Evolutionary conservation across 2,113 vertebrate genomes (phyloP).

Genomic region (Geothlypis trichas): DNA sequence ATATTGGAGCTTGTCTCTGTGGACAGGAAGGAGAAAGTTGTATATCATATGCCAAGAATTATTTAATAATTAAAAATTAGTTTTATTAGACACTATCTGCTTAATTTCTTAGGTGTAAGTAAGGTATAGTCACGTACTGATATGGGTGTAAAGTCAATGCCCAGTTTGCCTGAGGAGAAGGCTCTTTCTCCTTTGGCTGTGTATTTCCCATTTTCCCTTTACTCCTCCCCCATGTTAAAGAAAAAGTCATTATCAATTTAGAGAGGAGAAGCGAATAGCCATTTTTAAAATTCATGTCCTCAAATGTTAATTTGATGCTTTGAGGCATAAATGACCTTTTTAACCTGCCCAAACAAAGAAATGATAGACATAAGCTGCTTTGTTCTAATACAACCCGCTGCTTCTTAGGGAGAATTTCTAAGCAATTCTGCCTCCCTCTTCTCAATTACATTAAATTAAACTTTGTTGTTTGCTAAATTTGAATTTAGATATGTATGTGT

Average conservation of each 20-base stretch:
- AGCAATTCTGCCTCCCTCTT: conserved; percentile 62
- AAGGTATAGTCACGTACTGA: conserved; percentile 11
- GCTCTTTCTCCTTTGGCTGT: background rate
- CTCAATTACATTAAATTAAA: conserved; percentile 63
- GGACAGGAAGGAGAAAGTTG: background rate
- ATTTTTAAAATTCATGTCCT: conserved; percentile 77
- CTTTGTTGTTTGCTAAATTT: conserved; percentile 24
- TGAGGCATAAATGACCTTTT: conserved; percentile 79
- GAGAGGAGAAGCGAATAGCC: conserved; percentile 66
- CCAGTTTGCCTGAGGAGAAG: conserved; percentile 37
- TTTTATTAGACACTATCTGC: background rate
- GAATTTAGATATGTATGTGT: conserved; percentile 3
- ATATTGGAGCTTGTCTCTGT: background rate
- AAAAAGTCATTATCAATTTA: conserved; percentile 62
- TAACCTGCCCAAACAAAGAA: conserved; percentile 71
- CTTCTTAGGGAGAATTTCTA: conserved; percentile 70
- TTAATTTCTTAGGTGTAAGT: conserved; percentile 50
- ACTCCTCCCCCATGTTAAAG: background rate
- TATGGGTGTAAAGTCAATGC: conserved; percentile 8
- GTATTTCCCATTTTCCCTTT: background rate
- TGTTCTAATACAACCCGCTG: conserved; percentile 72
- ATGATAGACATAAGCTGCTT: conserved; percentile 70
- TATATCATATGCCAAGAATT: background rate
- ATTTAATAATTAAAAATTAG: background rate
- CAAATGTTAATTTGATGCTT: conserved; percentile 80